Evolutionary conservation across 2,888 invertebrate genomes (phyloP).

Genomic region (Cephalotes varians): DNA sequence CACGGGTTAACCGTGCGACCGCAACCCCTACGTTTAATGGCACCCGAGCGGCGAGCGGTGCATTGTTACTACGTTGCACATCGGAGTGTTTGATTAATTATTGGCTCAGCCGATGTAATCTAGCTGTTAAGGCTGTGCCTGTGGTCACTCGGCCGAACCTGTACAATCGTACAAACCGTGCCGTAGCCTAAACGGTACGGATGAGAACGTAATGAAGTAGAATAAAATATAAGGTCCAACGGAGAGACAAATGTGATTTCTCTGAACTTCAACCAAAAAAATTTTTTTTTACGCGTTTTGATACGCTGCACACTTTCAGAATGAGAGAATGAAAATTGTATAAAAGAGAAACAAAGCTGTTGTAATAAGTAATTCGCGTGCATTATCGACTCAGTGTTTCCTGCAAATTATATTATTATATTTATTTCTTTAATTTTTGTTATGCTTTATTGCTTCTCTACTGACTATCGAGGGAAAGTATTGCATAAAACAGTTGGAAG

Average conservation of each 20-base stretch:
- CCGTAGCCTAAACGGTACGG: neutral
- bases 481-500: constrained; percentile 38
- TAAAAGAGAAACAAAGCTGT: neutral
- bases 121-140: constrained; percentile 75
- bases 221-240: constrained; percentile 4
- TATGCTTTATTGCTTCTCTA: constrained; percentile 12
- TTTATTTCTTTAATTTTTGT: constrained; percentile 10
- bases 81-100: constrained; percentile 80
- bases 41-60: constrained; percentile 74
- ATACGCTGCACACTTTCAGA: neutral
- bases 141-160: constrained; percentile 49
- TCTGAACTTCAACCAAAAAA: neutral
- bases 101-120: constrained; percentile 78
- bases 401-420: neutral
- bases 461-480: constrained; percentile 25
- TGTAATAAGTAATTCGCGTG: neutral
- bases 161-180: constrained; percentile 31
- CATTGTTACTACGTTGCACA: constrained; percentile 76
- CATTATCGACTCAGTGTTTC: neutral
- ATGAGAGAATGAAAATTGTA: neutral
- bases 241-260: neutral
- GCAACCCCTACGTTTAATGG: constrained; percentile 76
- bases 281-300: neutral
- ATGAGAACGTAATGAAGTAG: neutral
- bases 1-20: constrained; percentile 75